Conservation (phyloP, 2,797 vertebrate species). For the Huso huso region DNA sequence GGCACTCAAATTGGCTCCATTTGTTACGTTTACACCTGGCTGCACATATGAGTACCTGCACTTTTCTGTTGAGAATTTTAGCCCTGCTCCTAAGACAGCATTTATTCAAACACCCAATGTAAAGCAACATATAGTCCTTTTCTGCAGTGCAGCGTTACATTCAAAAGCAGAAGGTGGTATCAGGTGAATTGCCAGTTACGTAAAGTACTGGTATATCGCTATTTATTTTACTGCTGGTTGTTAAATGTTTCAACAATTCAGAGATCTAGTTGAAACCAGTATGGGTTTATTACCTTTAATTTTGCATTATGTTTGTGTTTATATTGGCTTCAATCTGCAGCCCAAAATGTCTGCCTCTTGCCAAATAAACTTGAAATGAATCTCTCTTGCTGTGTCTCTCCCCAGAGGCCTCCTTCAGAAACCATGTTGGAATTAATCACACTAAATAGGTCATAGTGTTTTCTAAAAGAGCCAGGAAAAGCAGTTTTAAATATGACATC, state of each 20-base stretch:
- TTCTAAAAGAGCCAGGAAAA: background rate
- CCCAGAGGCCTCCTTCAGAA: background rate
- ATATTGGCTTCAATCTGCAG: background rate
- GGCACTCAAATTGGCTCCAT: too few species aligned
- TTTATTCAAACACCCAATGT: too few species aligned
- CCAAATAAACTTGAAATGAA: constrained; percentile 1
- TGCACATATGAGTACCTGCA: too few species aligned
- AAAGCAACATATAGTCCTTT: too few species aligned
- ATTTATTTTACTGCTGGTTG: background rate
- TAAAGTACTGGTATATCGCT: background rate
- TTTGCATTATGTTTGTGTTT: background rate
- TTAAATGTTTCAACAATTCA: background rate
- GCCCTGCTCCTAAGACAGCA: too few species aligned
- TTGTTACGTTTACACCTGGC: too few species aligned
- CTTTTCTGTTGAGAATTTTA: too few species aligned
- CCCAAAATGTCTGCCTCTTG: background rate
- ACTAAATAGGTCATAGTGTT: background rate
- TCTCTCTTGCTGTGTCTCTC: background rate
- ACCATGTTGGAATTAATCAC: background rate
- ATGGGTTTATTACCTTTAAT: constrained; percentile 1
- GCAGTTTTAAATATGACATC: background rate
- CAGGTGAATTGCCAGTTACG: too few species aligned
- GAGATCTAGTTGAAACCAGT: background rate
- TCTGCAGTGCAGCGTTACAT: too few species aligned
- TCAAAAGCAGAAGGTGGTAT: too few species aligned